A percentile compares a stretch with the other conserved stretches of the same genome.
Conservation (phyloP, 2,888 invertebrate species). For the Erynnis tages region DNA sequence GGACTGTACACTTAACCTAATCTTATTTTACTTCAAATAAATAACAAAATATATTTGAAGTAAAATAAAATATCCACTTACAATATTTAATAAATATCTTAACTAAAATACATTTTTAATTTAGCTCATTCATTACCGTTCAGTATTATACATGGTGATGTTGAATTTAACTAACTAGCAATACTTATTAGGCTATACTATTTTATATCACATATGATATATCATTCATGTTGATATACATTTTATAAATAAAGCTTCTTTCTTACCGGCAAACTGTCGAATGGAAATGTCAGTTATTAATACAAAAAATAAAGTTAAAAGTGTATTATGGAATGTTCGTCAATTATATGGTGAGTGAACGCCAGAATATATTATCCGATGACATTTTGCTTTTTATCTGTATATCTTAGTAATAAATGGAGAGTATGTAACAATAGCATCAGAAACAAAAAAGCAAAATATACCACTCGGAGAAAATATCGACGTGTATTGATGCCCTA, state of each 20-base stretch:
- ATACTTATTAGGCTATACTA: conserved; percentile 58
- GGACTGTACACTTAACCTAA: conserved; percentile 56
- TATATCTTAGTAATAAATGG: conserved; percentile 21
- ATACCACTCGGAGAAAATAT: conserved; percentile 18
- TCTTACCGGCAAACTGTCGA: conserved; percentile 57
- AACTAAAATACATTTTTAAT: conserved; percentile 41
- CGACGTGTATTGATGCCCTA: neutral
- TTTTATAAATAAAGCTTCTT: conserved; percentile 61
- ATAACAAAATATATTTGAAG: conserved; percentile 47
- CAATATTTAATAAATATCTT: conserved; percentile 64
- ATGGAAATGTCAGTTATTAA: conserved; percentile 49
- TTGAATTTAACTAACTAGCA: conserved; percentile 46
- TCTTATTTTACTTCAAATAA: conserved; percentile 53
- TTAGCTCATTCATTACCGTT: conserved; percentile 49
- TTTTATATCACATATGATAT: conserved; percentile 77
- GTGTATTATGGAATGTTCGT: conserved; percentile 24
- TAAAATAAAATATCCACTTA: conserved; percentile 54
- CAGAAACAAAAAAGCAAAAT: conserved; percentile 17
- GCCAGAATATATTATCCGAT: conserved; percentile 25
- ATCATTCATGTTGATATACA: conserved; percentile 70
- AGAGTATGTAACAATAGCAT: conserved; percentile 18
- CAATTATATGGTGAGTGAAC: conserved; percentile 16
- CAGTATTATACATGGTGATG: conserved; percentile 49
- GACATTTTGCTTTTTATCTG: conserved; percentile 26
- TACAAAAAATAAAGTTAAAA: conserved; percentile 20